Base-by-base conservation (phyloP, 1,140 invertebrate genomes). In the Papilio polytes region DNA sequence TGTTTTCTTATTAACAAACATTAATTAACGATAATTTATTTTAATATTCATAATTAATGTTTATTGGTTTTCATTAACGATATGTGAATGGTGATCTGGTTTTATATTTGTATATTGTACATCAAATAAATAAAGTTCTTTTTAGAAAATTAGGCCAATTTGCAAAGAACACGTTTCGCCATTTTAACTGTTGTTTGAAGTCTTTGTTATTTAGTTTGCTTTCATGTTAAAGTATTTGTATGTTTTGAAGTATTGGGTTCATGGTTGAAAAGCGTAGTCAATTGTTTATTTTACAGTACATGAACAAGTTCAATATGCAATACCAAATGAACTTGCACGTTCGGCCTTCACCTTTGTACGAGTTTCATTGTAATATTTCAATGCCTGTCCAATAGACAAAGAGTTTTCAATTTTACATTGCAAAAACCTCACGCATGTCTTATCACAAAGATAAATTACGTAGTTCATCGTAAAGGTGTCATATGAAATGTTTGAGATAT, bases 401-500 rank as follows among this genome's bases (percentile, higher is more conserved):
- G 2, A 66, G 10, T 26, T 66, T 66, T 66, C 22, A 31, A 31
- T 31, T 66, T 22, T 26, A 63, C 26, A 74, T 44, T 73, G 48
- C 18, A 76, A 48, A 76, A 76, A 76, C 22, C n/a, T 31, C 46
- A 18, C n/a, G 41, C 51, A 44, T 4, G 44, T 48, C 13, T 22
- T 76, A 76, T 76, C 73, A 15, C 1, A 0, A 3, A 22, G 20
- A 76, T 53, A 53, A 51, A 22, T 53, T 76, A 76, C 20, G 12
- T 18, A 46, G 46, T 76, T 76, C 44, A 3, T n/a, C 13, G 12
- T n/a, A 31, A 26, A 51, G 22, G 10, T 15, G 46, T 51, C 44
- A 51, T 48, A 22, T 74, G 18, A 4, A 46, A 76, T 72, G 44
- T 74, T 66, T 36, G 26, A 80, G 82, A 83, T 80, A 82, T 80